phyloP scores from a whole-genome alignment of 2,797 vertebrate species.

The Macrochelys suwanniensis region DNA sequence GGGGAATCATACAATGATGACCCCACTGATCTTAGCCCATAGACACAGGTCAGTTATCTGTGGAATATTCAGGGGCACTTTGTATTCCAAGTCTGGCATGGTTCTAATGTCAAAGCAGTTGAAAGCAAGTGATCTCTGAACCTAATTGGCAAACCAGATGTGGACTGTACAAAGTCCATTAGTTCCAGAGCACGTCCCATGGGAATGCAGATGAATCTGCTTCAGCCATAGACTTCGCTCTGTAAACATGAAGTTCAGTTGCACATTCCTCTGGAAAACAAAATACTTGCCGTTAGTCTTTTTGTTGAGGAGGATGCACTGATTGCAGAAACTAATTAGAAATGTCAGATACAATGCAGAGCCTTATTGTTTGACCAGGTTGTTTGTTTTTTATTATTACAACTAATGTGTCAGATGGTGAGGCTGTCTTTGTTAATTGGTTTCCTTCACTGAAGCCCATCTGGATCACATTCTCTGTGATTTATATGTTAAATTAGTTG shows the following conservation, averaged over 20 bases:
- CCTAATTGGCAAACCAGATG: slow-evolving; percentile 80
- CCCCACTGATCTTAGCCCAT: background rate
- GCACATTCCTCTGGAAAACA: slow-evolving; percentile 63
- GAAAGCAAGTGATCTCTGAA: slow-evolving; percentile 61
- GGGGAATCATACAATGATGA: background rate
- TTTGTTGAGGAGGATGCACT: slow-evolving; percentile 54
- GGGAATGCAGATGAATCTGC: slow-evolving; percentile 57
- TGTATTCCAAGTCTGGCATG: slow-evolving; percentile 32
- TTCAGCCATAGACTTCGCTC: slow-evolving; percentile 27
- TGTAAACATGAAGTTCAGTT: slow-evolving; percentile 36
- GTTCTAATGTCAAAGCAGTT: slow-evolving; percentile 5
- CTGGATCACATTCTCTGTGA: slow-evolving; percentile 77
- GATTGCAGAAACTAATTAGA: slow-evolving; percentile 74
- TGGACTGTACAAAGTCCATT: slow-evolving; percentile 66
- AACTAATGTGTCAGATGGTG: slow-evolving; percentile 75
- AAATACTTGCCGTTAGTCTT: slow-evolving; percentile 51
- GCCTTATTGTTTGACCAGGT: slow-evolving; percentile 68
- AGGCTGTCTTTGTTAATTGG: slow-evolving; percentile 73
- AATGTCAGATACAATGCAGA: slow-evolving; percentile 63
- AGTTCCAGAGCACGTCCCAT: slow-evolving; percentile 56
- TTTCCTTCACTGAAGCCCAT: slow-evolving; percentile 75
- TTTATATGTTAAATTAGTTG: slow-evolving; percentile 76
- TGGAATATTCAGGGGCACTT: background rate
- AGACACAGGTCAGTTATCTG: background rate
- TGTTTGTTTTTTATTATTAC: slow-evolving; percentile 75